Base-by-base conservation (phyloP, 2,888 invertebrate species). In the Agrotis ipsilon region DNA sequence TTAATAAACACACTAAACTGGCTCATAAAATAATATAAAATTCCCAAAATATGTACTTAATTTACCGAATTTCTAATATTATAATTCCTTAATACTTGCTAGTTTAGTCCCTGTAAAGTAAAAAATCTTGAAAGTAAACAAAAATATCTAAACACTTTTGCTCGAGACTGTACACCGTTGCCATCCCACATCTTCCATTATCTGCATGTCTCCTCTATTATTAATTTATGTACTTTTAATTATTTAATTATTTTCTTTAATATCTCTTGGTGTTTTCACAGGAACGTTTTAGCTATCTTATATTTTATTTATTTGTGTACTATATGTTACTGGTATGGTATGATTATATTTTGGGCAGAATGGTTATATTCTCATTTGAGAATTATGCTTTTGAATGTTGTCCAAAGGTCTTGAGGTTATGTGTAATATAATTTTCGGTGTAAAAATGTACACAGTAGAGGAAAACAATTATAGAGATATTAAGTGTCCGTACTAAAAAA, bases 211-310 rank as follows among this genome's bases (percentile, higher is more conserved):
- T 72, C 80, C 80, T 80, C 59, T 81, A 68, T 58, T 75, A 65
- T 64, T 82, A 68, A 73, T 72, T 71, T 82, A 66, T 69, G 43
- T 80, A 70, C 68, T 76, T 70, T 71, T 70, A 72, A 64, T 72
- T 68, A 73, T 27, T 39, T 60, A 67, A 70, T 65, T 70, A 66
- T 70, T 68, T 77, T 84, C 51, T 82, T 75, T 80, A 84, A 77
- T 78, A 72, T 72, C 19, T 83, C 69, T 85, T 80, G 75, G 61
- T 85, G 80, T 82, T 80, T 24, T 80, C 72, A 72, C 83, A 84
- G 83, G 85, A 78, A 78, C 73, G 72, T 72, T 72, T 78, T 74
- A 74, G 77, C 62, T 69, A 80, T 61, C 27, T 72, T 70, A 66
- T 76, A 46, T 61, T 77, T 70, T 75, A 64, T 77, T 72, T 77